Conservation (phyloP, 2,797 vertebrate species). For the Paramormyrops hopkinsi region DNA sequence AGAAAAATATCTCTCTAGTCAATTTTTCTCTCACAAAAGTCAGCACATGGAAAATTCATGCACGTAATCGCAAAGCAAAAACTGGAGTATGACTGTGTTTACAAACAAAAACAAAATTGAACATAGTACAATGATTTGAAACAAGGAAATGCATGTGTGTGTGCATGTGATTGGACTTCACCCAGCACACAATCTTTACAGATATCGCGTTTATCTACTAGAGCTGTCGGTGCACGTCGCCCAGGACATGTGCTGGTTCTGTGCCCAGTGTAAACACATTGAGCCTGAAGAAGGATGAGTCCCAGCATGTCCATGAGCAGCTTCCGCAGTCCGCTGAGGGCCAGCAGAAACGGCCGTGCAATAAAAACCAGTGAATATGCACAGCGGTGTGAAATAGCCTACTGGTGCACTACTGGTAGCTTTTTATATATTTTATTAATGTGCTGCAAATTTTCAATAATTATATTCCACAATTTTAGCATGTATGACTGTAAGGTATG, state of each 20-base stretch:
- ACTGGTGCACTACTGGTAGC: neutral
- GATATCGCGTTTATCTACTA: neutral
- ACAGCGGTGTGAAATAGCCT: neutral
- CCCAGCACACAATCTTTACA: neutral
- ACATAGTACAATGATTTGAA: neutral
- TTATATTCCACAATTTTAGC: neutral
- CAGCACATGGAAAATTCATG: neutral
- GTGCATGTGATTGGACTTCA: neutral
- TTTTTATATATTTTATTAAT: neutral
- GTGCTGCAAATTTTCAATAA: neutral
- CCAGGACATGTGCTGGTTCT: slow-evolving; percentile 70
- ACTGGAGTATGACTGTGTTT: neutral
- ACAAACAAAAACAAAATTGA: neutral
- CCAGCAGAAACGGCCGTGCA: slow-evolving; percentile 62
- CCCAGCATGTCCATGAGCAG: slow-evolving; percentile 57
- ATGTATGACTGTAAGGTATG: neutral
- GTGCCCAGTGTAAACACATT: slow-evolving; percentile 67
- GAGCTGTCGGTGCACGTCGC: neutral
- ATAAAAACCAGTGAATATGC: neutral
- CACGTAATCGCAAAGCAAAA: neutral
- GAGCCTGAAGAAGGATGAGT: slow-evolving; percentile 67
- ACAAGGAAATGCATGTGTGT: neutral
- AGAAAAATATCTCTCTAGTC: no score
- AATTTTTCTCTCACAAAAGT: neutral
- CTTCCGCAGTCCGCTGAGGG: slow-evolving; percentile 68